phyloP scores from a whole-genome alignment of 2,888 invertebrate genomes.

The Baccha elongata region DNA sequence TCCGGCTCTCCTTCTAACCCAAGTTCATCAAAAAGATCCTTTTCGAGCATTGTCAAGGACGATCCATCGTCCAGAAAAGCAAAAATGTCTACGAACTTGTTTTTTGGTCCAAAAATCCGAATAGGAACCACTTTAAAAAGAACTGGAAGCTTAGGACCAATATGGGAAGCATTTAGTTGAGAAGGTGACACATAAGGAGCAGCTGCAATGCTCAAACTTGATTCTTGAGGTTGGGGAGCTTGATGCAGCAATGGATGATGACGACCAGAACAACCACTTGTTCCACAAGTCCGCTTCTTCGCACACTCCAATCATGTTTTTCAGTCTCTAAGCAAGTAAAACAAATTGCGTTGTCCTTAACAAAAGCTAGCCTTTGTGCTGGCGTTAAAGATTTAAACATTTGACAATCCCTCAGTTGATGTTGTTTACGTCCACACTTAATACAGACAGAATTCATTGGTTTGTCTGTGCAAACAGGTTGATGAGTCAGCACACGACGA shows the following conservation, averaged over 20 bases:
- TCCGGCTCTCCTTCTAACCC: conserved; percentile 11
- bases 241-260: conserved; percentile 3
- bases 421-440: too few species aligned
- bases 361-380: background rate
- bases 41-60: conserved; percentile 14
- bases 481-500: too few species aligned
- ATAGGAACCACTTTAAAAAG: conserved; percentile 13
- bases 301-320: background rate
- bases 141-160: conserved; percentile 11
- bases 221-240: too few species aligned
- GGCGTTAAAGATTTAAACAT: too few species aligned
- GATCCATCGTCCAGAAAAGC: too few species aligned
- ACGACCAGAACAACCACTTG: conserved; percentile 1
- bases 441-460: too few species aligned
- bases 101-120: background rate
- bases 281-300: background rate
- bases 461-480: too few species aligned
- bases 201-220: background rate
- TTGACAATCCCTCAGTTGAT: too few species aligned
- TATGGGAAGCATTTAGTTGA: conserved; percentile 1
- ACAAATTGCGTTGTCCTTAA: background rate
- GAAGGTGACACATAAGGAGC: background rate
- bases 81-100: too few species aligned
- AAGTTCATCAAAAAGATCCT: conserved; percentile 25
- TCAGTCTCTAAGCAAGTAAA: background rate